phyloP scores from a whole-genome alignment of 2,888 invertebrate genomes.

The Cerastoderma edule region DNA sequence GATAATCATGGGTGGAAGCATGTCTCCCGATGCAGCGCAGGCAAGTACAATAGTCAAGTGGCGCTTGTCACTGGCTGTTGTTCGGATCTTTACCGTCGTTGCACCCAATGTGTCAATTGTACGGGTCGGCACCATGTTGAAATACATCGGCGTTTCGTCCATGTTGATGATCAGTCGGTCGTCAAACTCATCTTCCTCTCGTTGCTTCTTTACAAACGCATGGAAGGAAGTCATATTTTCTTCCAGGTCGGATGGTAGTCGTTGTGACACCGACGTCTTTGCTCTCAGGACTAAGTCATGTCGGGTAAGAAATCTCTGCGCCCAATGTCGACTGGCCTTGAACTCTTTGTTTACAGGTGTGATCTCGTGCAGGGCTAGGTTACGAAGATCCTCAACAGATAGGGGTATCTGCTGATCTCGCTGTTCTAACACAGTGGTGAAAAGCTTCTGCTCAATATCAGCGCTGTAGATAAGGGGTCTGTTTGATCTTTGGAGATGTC shows the following conservation, averaged over 20 bases:
- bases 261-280: constrained; percentile 37
- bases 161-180: constrained; percentile 39
- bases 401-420: constrained; percentile 31
- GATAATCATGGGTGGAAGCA: constrained; percentile 39
- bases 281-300: constrained; percentile 28
- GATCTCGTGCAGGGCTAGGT: constrained; percentile 10
- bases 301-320: constrained; percentile 26
- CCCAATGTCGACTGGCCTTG: constrained; percentile 39
- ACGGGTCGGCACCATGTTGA: constrained; percentile 32
- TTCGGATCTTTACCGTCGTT: constrained; percentile 25
- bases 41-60: constrained; percentile 39
- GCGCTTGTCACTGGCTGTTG: constrained; percentile 39
- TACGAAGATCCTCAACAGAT: constrained; percentile 30
- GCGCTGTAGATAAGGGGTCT: constrained; percentile 27
- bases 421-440: constrained; percentile 25
- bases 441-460: constrained; percentile 18
- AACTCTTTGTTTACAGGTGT: constrained; percentile 12
- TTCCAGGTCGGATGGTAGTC: constrained; percentile 36
- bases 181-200: constrained; percentile 42
- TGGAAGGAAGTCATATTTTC: constrained; percentile 32
- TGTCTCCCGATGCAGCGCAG: constrained; percentile 12
- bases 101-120: constrained; percentile 25
- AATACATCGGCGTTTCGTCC: constrained; percentile 46
- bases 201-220: constrained; percentile 14
- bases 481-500: constrained; percentile 7